Base-by-base conservation (phyloP, 1,140 invertebrate genomes). In the Rhyzopertha dominica region DNA sequence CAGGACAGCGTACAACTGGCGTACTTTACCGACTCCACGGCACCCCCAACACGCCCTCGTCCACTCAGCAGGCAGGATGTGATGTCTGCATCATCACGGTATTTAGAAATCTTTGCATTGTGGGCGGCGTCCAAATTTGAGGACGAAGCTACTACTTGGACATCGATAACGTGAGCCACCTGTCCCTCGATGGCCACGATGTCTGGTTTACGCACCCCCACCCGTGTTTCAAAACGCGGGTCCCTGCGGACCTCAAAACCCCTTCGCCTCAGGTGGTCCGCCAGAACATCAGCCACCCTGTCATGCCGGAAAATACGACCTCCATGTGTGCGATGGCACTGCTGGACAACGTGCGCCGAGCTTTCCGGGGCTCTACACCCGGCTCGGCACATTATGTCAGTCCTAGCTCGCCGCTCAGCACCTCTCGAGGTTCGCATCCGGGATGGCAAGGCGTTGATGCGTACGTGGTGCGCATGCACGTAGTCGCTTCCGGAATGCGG, bases 251-350 rank as follows among this genome's bases (percentile, higher is more conserved):
- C 58, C 5, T 8, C 19, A 9, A 25, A 54, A 4, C 41, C 40
- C 29, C 24, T 18, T 4, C 41, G 19, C 4, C 19, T 23, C 2
- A 59, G 16, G 8, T n/a, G 28, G 3, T 4, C 9, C 0, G 16
- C 25, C 1, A 59, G 3, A 3, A 37, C 40, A 16, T 46, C 47
- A 12, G 14, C 35, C 2, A 61, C 46, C 1, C 47, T 51, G 44
- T 65, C 31, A 18, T 71, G 68, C 5, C 66, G 49, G 8, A 49
- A 17, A n/a, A 69, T 58, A 0, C 64, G 47, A 3, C 55, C 57
- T 10, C 58, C 58, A 43, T 69, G 65, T 0, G 65, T 66, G 26
- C 66, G 28, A 18, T 47, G 47, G 42, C 69, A 72, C 3, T 38
- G 37, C 38, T 70, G 65, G 3, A 70, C 52, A 8, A 61, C 47